These are phyloP conservation scores for Acrobasis consociella DNA, from an alignment of 2,888 invertebrate genomes.

Conservation along the genomic window DNA sequence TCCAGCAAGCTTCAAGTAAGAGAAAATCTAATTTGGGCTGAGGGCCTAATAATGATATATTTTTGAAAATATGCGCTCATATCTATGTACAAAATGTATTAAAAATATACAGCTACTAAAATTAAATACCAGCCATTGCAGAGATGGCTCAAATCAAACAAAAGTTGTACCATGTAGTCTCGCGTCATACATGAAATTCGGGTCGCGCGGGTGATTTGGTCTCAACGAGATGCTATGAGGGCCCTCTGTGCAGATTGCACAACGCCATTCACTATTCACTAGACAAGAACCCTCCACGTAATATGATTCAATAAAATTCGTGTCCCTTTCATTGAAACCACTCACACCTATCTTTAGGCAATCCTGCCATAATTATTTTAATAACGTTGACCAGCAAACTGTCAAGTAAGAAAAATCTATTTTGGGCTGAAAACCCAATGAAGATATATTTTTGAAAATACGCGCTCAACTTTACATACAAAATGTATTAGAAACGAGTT, in stretches of 20 bases:
- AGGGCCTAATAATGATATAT: too few relatives aligned
- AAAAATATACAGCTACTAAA: too few relatives aligned
- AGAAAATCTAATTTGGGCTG: too few relatives aligned
- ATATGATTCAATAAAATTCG: conserved; percentile 65
- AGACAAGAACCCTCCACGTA: conserved; percentile 51
- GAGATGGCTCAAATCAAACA: not conserved
- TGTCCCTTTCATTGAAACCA: conserved; percentile 47
- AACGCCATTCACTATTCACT: conserved; percentile 44
- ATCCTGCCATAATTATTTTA: too few relatives aligned
- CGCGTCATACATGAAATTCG: conserved; percentile 5
- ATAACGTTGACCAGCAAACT: too few relatives aligned
- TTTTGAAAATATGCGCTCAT: too few relatives aligned
- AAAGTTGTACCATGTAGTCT: not conserved
- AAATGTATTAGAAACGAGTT: too few relatives aligned
- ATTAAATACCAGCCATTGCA: not conserved
- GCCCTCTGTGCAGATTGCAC: conserved; percentile 69
- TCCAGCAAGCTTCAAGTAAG: not conserved
- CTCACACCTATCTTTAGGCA: conserved; percentile 29
- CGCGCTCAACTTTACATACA: too few relatives aligned
- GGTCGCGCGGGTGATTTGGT: conserved; percentile 51
- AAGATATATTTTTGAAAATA: too few relatives aligned
- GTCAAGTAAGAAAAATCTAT: too few relatives aligned
- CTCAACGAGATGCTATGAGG: conserved; percentile 67
- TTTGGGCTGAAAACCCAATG: too few relatives aligned
- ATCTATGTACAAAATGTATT: too few relatives aligned